Evolutionary conservation across 2,113 vertebrate species (phyloP), one percentile per base, ranked within the genome.

Genomic region (Forbesichthys papilliferus): DNA sequence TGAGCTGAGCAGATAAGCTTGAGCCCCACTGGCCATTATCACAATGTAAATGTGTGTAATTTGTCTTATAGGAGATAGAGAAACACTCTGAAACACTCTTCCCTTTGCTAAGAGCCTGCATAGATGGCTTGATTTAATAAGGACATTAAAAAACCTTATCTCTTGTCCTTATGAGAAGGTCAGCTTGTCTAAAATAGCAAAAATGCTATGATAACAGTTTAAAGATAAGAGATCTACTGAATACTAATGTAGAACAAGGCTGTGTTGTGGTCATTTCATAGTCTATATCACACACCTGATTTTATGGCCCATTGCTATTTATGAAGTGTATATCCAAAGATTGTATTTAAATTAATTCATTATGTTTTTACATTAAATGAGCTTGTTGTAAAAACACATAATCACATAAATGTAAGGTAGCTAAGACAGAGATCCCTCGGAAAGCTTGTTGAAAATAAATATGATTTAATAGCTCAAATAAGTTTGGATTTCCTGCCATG

Each of bases 61-160:
- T 89, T 86, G 78, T 84, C 64, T 48, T 80, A 74, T 64, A 79
- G 76, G 66, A 77, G 66, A 77, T 74, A 78, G 79, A 64, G 78
- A 78, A 72, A 74, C 67, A 64, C 79, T 71, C 75, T 81, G 67
- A 71, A 81, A 78, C 76, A 55, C 77, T 79, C 64, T 69, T 68
- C 60, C 18, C 65, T 57, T 67, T 71, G 74, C 77, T 70, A 74
- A 84, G 77, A 84, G 78, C 67, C 70, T 83, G 84, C 61, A 77
- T 82, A 83, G 85, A 89, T 90, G 84, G 61, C 57, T 84, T 90
- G 86, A 92, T 92, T 92, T 90, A 91, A 91, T 88, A 88, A 90
- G 87, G 81, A 88, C 89, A 89, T 91, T 89, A 88, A 90, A 88
- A 89, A 77, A 60, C 64, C 85, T 90, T 88, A 90, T 91, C 84